A percentile compares a stretch with the other conserved stretches of the same genome.
phyloP scores from a whole-genome alignment of 2,888 invertebrate species.

The Drosophila quinaria region DNA sequence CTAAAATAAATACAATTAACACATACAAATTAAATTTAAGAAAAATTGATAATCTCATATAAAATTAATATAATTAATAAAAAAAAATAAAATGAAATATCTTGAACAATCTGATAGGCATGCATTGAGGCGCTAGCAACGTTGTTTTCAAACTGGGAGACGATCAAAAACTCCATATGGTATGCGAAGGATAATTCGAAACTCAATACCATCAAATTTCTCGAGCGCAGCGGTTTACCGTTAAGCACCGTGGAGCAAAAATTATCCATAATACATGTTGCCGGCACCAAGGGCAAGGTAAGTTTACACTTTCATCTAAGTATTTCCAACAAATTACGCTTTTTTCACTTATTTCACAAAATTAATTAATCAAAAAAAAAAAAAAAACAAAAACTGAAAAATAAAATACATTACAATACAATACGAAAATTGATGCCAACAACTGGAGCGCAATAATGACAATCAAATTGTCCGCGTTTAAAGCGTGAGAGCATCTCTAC shows the following conservation, averaged over 20 bases:
- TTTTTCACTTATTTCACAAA: background rate
- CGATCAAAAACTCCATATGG: slow-evolving; percentile 86
- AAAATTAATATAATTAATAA: no score
- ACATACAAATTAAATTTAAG: no score
- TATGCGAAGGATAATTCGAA: slow-evolving; percentile 82
- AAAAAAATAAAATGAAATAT: no score
- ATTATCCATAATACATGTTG: slow-evolving; percentile 95
- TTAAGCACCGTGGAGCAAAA: slow-evolving; percentile 89
- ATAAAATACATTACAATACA: background rate
- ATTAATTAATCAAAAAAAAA: slow-evolving; percentile 8
- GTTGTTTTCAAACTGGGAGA: slow-evolving; percentile 90
- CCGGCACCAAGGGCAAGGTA: slow-evolving; percentile 98
- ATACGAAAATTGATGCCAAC: slow-evolving; percentile 19
- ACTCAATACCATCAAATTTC: slow-evolving; percentile 87
- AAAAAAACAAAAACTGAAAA: background rate
- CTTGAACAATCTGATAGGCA: slow-evolving; percentile 86
- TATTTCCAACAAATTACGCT: slow-evolving; percentile 2
- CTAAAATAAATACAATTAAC: no score
- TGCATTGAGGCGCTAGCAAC: slow-evolving; percentile 90
- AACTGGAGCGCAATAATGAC: slow-evolving; percentile 6
- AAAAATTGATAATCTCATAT: no score
- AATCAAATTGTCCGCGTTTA: background rate
- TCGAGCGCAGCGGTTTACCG: slow-evolving; percentile 88
- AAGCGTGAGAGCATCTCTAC: slow-evolving; percentile 2
- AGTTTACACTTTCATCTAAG: slow-evolving; percentile 14